Conservation (phyloP, 2,113 vertebrate genomes). For the Canis aureus region DNA sequence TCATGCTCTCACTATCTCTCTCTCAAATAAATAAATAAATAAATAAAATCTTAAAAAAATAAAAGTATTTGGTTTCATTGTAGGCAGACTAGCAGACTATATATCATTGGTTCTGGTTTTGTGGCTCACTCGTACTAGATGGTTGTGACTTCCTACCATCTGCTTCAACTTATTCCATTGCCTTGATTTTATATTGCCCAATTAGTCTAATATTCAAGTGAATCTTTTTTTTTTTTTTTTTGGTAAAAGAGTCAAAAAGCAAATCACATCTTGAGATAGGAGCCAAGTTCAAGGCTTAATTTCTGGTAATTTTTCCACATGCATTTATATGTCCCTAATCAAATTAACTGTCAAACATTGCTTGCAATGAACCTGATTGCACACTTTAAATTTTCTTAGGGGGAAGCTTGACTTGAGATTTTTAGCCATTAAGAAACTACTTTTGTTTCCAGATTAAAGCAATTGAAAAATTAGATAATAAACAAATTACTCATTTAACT, state of each 20-base stretch:
- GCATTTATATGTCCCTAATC: neutral
- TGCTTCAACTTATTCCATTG: neutral
- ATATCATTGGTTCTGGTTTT: neutral
- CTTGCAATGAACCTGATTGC: neutral
- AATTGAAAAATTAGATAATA: conserved; percentile 56
- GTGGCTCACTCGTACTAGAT: neutral
- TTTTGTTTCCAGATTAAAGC: conserved; percentile 59
- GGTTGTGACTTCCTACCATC: neutral
- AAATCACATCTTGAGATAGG: neutral
- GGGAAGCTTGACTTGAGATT: neutral
- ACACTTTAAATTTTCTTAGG: neutral
- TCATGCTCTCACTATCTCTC: too few relatives aligned
- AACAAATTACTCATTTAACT: conserved; percentile 47
- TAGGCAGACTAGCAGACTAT: rapidly evolving
- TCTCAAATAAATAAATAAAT: too few relatives aligned
- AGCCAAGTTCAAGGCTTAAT: neutral
- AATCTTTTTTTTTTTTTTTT: neutral
- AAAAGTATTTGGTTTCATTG: neutral
- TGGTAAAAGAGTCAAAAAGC: neutral
- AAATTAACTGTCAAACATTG: conserved; percentile 31
- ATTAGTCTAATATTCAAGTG: neutral
- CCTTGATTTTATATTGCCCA: neutral
- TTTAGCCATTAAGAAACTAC: neutral
- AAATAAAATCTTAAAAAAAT: neutral
- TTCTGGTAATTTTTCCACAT: neutral